phyloP scores from a whole-genome alignment of 2,797 vertebrate genomes.

The Crenichthys baileyi region DNA sequence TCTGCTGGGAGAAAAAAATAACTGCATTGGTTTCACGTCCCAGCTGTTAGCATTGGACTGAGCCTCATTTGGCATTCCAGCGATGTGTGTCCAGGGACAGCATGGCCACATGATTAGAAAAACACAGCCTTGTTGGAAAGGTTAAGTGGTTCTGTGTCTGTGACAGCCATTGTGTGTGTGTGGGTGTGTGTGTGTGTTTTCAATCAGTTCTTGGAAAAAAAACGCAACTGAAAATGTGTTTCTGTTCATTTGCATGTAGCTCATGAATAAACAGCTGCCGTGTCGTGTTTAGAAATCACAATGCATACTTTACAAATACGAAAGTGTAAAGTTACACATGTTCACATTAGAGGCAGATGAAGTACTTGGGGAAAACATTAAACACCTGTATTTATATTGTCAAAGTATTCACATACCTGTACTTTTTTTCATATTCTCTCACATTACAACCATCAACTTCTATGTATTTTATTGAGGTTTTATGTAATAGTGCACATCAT shows the following conservation, averaged over 20 bases:
- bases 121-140: conserved; percentile 36
- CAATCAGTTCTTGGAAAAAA: conserved; percentile 41
- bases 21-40: conserved; percentile 6
- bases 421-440: neutral
- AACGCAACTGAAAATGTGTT: conserved; percentile 30
- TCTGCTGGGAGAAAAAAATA: conserved; percentile 43
- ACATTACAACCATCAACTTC: neutral
- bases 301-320: neutral
- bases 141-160: conserved; percentile 35
- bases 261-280: conserved; percentile 56
- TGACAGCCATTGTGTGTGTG: conserved; percentile 17
- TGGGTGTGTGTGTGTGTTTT: conserved; percentile 18
- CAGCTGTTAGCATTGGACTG: conserved; percentile 8
- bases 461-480: neutral
- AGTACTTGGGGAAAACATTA: neutral
- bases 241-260: conserved; percentile 17
- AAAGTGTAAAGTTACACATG: neutral
- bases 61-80: conserved; percentile 37
- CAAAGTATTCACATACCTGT: neutral
- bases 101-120: conserved; percentile 42
- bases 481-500: neutral
- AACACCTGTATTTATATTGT: neutral
- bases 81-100: conserved; percentile 5
- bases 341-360: neutral
- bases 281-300: neutral